Evolutionary conservation across 2,113 vertebrate genomes (phyloP).

Genomic region (Ranitomeya imitator): DNA sequence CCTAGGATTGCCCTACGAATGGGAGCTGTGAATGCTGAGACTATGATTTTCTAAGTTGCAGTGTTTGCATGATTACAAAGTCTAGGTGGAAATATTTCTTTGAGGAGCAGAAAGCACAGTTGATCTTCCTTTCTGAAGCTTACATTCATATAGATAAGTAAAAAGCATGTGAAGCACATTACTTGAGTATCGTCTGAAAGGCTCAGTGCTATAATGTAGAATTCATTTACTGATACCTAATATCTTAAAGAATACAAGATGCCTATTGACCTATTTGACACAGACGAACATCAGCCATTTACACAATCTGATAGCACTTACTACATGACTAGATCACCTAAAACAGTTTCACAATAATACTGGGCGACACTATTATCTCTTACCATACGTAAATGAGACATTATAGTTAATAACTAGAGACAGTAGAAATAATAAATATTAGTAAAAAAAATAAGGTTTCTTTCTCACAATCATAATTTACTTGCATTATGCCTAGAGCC

Average conservation of each 20-base stretch:
- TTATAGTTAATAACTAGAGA: not conserved
- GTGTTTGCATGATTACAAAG: slow-evolving; percentile 49
- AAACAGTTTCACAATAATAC: not conserved
- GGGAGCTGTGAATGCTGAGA: slow-evolving; percentile 32
- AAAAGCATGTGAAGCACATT: slow-evolving; percentile 38
- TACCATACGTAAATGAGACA: not conserved
- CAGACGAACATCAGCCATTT: not conserved
- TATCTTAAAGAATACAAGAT: slow-evolving; percentile 12
- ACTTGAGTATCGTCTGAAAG: not conserved
- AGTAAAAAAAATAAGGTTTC: not conserved
- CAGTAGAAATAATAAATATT: not conserved
- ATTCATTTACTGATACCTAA: slow-evolving; percentile 34
- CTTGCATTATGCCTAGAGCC: too few relatives aligned
- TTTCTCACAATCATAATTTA: not conserved
- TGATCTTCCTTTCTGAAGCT: slow-evolving; percentile 13
- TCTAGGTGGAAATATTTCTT: slow-evolving; percentile 28
- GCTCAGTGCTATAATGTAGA: not conserved
- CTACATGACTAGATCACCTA: not conserved
- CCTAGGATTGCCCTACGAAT: slow-evolving; percentile 24
- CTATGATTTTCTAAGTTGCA: slow-evolving; percentile 38
- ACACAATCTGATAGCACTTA: not conserved
- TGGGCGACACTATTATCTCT: not conserved
- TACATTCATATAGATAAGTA: slow-evolving; percentile 10
- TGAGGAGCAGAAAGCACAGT: slow-evolving; percentile 23
- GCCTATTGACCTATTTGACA: slow-evolving; percentile 20